Evolutionary conservation across 2,888 invertebrate species (phyloP).

Genomic region (Pollenia angustigena): DNA sequence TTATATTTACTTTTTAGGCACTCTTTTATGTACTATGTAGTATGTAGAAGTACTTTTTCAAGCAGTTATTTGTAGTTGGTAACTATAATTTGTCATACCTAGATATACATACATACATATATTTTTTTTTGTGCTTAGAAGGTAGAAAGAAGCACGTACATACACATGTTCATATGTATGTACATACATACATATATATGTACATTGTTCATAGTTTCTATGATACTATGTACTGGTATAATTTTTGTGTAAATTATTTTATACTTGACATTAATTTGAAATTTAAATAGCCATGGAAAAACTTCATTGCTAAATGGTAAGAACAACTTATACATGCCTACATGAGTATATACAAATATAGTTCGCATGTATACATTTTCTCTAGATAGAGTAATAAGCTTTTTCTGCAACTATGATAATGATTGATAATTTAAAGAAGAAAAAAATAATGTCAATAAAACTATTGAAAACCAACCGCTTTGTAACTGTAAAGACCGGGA

Average conservation of each 20-base stretch:
- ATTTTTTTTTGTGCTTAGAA: constrained; percentile 28
- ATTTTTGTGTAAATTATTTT: constrained; percentile 62
- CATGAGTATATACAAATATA: neutral
- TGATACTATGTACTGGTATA: constrained; percentile 3
- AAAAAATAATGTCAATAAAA: neutral
- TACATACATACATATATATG: neutral
- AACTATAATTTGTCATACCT: neutral
- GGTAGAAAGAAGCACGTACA: constrained; percentile 21
- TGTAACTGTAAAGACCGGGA: no score
- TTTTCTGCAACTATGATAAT: neutral
- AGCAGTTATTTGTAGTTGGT: neutral
- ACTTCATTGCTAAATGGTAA: constrained; percentile 49
- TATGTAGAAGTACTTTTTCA: neutral
- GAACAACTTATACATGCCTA: constrained; percentile 14
- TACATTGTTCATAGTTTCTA: neutral
- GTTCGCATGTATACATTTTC: neutral
- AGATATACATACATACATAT: no score
- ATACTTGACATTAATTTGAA: constrained; percentile 69
- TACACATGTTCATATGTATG: no score
- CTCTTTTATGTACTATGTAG: neutral
- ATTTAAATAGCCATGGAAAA: constrained; percentile 54
- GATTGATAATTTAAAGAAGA: constrained; percentile 2
- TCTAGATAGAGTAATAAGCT: neutral
- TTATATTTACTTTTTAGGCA: neutral
- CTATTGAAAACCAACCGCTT: constrained; percentile 16